Base-by-base conservation (phyloP, 2,797 vertebrate genomes). In the Dendrocincla fuliginosa region DNA sequence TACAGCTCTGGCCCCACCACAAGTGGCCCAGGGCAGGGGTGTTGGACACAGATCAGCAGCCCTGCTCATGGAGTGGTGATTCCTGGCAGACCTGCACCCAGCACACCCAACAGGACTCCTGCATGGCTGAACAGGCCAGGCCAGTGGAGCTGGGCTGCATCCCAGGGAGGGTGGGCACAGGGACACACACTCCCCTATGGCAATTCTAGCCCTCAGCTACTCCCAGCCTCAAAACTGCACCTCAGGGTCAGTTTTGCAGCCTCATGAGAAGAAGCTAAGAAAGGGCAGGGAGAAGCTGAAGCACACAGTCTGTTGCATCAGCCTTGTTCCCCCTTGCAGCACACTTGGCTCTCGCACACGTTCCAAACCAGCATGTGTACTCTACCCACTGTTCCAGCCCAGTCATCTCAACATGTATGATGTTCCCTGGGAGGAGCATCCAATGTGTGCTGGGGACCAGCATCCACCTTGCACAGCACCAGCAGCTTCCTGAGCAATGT, bases 11-110 rank as follows among this genome's bases (percentile, higher is more conserved):
- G 14, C 25, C 19, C 30, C 27, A 53, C 25, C 1, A 5, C 15
- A 47, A 28, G 6, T 4, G n/a, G 50, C 59, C 61, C 2, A 2
- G 28, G 28, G 17, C 73, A 83, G 59, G 57, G 42, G 22, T 11
- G 27, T 0, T 33, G 0, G 3, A 33, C 30, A 46, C 14, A 65
- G 39, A 44, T 13, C 0, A 4, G 39, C 47, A 64, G 60, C 35
- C 32, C 32, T 1, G 2, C n/a, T 28, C 0, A 0, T 1, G 17
- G 18, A 75, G 19, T 5, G 1, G n/a, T 10, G 49, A 28, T 11
- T 84, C 28, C 10, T 0, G 5, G 42, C 55, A 79, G 32, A 85
- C 6, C 27, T 64, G 44, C 39, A 65, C 33, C 42, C 47, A 46
- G 47, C 47, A 57, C 52, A 86, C 41, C 42, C 30, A 53, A 53